A percentile compares a stretch with the other conserved stretches of the same genome.
phyloP scores from a whole-genome alignment of 2,888 invertebrate species.

The Monochamus alternatus region DNA sequence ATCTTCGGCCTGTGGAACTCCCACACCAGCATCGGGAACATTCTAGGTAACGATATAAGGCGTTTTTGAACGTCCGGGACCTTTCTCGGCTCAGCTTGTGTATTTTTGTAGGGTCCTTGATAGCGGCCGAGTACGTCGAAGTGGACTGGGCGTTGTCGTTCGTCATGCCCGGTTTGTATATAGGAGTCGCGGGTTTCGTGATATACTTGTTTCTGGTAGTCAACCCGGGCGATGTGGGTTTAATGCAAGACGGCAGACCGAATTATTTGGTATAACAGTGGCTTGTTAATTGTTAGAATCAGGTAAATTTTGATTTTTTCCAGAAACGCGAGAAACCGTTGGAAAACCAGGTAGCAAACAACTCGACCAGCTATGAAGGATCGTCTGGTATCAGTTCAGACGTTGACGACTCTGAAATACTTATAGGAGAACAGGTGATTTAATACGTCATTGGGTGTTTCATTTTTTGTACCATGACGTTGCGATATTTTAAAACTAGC shows the following conservation, averaged over 20 bases:
- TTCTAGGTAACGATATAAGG: constrained; percentile 77
- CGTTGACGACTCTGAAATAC: constrained; percentile 69
- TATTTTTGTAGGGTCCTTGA: constrained; percentile 76
- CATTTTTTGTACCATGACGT: not conserved
- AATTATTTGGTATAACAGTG: not conserved
- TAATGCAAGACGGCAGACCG: constrained; percentile 38
- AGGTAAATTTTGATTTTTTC: too few relatives aligned
- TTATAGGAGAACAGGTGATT: constrained; percentile 76
- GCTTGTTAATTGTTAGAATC: constrained; percentile 11
- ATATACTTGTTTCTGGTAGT: constrained; percentile 90
- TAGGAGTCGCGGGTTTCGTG: constrained; percentile 80
- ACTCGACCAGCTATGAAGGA: constrained; percentile 16
- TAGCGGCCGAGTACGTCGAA: constrained; percentile 91
- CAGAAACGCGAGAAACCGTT: constrained; percentile 60
- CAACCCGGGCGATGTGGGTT: constrained; percentile 84
- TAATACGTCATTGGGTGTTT: not conserved
- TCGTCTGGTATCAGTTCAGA: constrained; percentile 54
- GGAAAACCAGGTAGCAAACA: constrained; percentile 63
- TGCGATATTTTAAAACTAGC: too few relatives aligned
- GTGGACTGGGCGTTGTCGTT: constrained; percentile 93
- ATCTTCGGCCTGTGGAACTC: constrained; percentile 99
- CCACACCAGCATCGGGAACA: constrained; percentile 96
- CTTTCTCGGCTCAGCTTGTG: not conserved
- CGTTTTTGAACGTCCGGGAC: not conserved
- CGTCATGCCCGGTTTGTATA: constrained; percentile 90